These are phyloP conservation scores for Polypterus bichir DNA, from an alignment of 2,113 vertebrate species.

Conservation along the genomic window DNA sequence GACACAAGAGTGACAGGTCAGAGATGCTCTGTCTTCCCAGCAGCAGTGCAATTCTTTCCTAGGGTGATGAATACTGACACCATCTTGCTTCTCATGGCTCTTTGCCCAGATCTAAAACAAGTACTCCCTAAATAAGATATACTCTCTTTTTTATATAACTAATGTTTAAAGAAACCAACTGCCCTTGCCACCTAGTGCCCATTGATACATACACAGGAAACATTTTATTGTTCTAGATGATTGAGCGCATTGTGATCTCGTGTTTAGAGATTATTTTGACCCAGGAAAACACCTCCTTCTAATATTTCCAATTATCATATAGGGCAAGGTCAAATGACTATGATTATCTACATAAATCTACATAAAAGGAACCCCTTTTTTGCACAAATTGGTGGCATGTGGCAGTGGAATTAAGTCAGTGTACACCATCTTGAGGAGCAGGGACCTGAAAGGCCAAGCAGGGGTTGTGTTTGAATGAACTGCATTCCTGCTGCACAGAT, in stretches of 20 bases:
- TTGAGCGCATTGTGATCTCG: neutral
- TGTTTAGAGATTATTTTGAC: slow-evolving; percentile 1
- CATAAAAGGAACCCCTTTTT: neutral
- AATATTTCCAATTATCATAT: slow-evolving; percentile 3
- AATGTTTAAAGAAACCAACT: slow-evolving; percentile 1
- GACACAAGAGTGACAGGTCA: neutral
- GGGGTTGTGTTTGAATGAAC: neutral
- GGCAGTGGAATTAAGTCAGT: neutral
- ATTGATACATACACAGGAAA: slow-evolving; percentile 1
- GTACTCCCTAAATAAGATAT: slow-evolving; percentile 1
- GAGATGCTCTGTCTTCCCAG: neutral
- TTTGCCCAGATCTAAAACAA: slow-evolving; percentile 2
- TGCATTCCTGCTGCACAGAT: neutral
- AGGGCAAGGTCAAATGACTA: neutral
- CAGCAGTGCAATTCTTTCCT: neutral
- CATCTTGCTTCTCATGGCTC: slow-evolving; percentile 4
- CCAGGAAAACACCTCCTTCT: neutral
- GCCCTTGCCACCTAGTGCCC: neutral
- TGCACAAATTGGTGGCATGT: neutral
- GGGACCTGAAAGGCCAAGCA: neutral
- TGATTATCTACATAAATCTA: slow-evolving; percentile 1
- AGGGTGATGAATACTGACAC: slow-evolving; percentile 1
- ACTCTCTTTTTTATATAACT: neutral
- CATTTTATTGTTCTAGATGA: neutral
- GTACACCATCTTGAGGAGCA: neutral